Conservation (phyloP, 2,888 invertebrate genomes). For the Hyposoter didymator region DNA sequence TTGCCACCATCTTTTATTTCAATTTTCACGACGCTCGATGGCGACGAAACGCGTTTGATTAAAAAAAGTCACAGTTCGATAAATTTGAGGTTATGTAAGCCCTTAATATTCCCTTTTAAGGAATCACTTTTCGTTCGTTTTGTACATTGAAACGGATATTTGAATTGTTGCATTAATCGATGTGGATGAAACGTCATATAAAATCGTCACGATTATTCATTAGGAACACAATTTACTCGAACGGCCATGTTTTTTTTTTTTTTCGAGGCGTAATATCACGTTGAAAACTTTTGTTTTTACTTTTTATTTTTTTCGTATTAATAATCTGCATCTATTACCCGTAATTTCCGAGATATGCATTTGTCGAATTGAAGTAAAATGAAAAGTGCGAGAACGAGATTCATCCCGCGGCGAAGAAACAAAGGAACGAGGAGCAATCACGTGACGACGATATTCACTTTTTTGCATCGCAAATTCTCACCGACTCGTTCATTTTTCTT, state of each 20-base stretch:
- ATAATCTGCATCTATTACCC: conserved; percentile 41
- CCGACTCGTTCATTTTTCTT: not conserved
- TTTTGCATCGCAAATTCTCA: not conserved
- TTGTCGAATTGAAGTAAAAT: conserved; percentile 25
- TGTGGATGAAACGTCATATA: not conserved
- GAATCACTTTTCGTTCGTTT: not conserved
- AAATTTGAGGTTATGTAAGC: not conserved
- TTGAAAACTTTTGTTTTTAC: not conserved
- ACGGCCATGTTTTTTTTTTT: not conserved
- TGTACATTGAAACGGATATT: not conserved
- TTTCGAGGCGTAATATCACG: not conserved
- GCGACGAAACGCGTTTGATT: no score
- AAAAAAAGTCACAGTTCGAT: not conserved
- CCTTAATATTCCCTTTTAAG: not conserved
- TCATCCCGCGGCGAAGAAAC: not conserved
- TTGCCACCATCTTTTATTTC: no score
- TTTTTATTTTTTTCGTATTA: conserved; percentile 8
- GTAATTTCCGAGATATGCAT: conserved; percentile 50
- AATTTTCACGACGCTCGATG: no score
- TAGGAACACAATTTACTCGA: conserved; percentile 14
- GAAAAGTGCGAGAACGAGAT: not conserved
- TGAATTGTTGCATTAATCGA: not conserved
- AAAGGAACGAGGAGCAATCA: not conserved
- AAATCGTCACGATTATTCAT: conserved; percentile 27
- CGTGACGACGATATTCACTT: not conserved